Evolutionary conservation across 2,113 vertebrate genomes (phyloP), one percentile per base, ranked within the genome.

Genomic region (Cacatua alba): DNA sequence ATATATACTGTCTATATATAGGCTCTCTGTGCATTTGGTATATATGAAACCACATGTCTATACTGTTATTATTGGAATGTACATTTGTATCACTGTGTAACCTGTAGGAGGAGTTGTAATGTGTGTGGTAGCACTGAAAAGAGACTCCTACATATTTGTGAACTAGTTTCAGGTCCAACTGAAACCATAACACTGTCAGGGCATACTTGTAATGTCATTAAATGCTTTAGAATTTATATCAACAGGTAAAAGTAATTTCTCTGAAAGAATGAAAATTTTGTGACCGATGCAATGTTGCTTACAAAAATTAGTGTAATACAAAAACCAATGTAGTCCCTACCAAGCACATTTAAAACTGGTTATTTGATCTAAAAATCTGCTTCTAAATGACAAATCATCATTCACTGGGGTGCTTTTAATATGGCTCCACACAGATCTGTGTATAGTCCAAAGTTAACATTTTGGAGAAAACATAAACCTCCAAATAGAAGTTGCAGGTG

Each of bases 1-100:
- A 94, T 94, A 94, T 95, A 95, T 68, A 71, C 28, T 39, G 35
- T 87, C 81, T 95, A 29, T 96, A 92, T 87, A 89, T 92, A 91
- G 83, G 35, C 44, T 84, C 7, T 84, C 55, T 88, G 14, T 92
- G 91, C 76, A 84, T 90, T 86, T 5, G 8, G 51, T 21, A 44
- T 71, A 64, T 60, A 46, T 63, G 62, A 89, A 96, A 64, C 57
- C 67, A 63, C 5, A 24, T 24, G 1, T 84, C 69, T 95, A 13
- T 84, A 28, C 35, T 78, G 82, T 92, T 94, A 39, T 89, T 91
- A 86, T 51, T 79, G 83, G 86, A 88, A 82, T 62, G 31, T 62
- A 64, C 1, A 1, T 91, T 95, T 91, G 35, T 33, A 84, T 89
- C 8, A 8, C 84, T 91, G 72, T 2, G 12, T 68, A 82, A 89